Percentiles rank a stretch among this genome's conserved stretches.
These are phyloP conservation scores for Anastatus disparis DNA, from an alignment of 1,140 invertebrate genomes.

Conservation along the genomic window DNA sequence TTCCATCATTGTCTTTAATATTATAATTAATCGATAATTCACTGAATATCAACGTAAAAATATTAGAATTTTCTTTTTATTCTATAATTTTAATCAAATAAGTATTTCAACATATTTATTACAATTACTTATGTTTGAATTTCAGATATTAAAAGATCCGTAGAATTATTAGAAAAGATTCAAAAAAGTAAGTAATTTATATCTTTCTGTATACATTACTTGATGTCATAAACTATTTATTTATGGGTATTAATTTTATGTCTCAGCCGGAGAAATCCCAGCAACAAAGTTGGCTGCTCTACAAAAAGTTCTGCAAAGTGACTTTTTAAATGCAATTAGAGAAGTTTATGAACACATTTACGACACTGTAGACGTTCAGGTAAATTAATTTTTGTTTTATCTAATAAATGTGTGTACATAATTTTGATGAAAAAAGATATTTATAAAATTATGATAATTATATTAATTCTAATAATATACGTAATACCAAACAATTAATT, in stretches of 20 bases:
- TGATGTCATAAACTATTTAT: too few relatives aligned
- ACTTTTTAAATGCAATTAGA: constrained; percentile 94
- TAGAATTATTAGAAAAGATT: constrained; percentile 93
- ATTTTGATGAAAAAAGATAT: too few relatives aligned
- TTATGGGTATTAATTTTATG: too few relatives aligned
- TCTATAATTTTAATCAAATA: not conserved
- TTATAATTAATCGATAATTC: not conserved
- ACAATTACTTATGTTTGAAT: constrained; percentile 42
- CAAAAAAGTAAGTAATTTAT: constrained; percentile 80
- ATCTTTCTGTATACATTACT: too few relatives aligned
- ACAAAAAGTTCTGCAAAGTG: constrained; percentile 97
- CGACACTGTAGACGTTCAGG: constrained; percentile 96
- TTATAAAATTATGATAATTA: too few relatives aligned
- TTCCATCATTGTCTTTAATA: too few relatives aligned
- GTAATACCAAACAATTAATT: too few relatives aligned
- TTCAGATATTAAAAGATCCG: constrained; percentile 92
- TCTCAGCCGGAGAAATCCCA: constrained; percentile 86
- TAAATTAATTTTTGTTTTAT: too few relatives aligned
- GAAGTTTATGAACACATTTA: constrained; percentile 99
- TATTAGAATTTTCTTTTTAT: not conserved
- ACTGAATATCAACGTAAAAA: not conserved
- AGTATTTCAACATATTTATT: not conserved
- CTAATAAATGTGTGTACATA: too few relatives aligned
- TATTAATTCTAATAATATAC: too few relatives aligned
- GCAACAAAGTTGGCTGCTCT: constrained; percentile 95